Base-by-base conservation (phyloP, 2,888 invertebrate species). In the Tricholauxania praeusta region DNA sequence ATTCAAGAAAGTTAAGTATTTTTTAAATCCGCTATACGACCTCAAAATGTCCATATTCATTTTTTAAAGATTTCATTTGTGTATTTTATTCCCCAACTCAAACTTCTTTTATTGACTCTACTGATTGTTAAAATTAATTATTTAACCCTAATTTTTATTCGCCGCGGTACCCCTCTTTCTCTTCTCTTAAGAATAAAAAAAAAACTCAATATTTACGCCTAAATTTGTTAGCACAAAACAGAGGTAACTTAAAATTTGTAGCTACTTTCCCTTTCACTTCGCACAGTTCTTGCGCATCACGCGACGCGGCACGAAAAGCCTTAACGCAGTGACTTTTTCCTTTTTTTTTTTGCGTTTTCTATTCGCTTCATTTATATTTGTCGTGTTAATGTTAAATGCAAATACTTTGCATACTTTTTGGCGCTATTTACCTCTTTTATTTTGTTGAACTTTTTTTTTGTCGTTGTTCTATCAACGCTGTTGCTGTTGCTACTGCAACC, bases 41-140 rank as follows among this genome's bases (percentile, higher is more conserved):
- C 39, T 10, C 39, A 39, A 39, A 39, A 39, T 10, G 10, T 39
- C 1, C 39, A 39, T 10, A 10, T 7, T 39, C 0, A 39, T 39
- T 39, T 39, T 39, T 10, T 10, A 39, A 10, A 39, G 39, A 39
- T 39, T 39, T 39, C 1, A 39, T 39, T 39, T 6, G 39, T 10
- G 1, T 39, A 10, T 39, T 39, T 39, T 39, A 10, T 10, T 39
- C 8, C 39, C 39, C 10, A 39, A 39, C 22, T 55, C 71, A 65
- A 74, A 66, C 72, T 68, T 80, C 78, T 82, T 81, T 80, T 83
- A 83, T 83, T 84, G 84, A 81, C 81, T 80, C 80, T 81, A 79
- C 80, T 84, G 85, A 84, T 84, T 85, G 84, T 82, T 83, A 80
- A 80, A 81, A 82, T 83, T 80, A 84, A 83, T 84, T 85, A 83